These are phyloP conservation scores for Discoglossus pictus DNA, from an alignment of 2,797 vertebrate genomes.

Conservation along the genomic window DNA sequence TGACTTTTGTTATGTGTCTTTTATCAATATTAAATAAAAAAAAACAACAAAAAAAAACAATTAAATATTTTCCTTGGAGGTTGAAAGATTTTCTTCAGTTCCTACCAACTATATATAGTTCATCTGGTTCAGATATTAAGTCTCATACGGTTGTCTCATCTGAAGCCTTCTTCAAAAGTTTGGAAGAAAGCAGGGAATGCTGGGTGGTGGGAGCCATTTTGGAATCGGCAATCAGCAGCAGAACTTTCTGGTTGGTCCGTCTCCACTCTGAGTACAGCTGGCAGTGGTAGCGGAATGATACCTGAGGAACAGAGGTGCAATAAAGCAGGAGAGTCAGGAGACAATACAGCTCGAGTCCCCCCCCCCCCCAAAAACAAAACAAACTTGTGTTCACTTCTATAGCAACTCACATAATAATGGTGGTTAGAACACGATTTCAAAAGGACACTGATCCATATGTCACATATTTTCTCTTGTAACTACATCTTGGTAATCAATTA, in stretches of 20 bases:
- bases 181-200: slow-evolving; percentile 82
- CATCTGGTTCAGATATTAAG: not conserved
- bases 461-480: too few relatives aligned
- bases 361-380: too few relatives aligned
- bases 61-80: not conserved
- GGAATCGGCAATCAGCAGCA: slow-evolving; percentile 80
- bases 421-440: too few relatives aligned
- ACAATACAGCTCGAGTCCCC: too few relatives aligned
- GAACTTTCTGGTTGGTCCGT: slow-evolving; percentile 92
- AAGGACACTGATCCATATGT: too few relatives aligned
- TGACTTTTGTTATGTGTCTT: not conserved
- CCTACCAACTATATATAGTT: not conserved
- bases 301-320: slow-evolving; percentile 59
- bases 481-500: too few relatives aligned
- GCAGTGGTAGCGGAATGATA: slow-evolving; percentile 97
- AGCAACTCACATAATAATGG: too few relatives aligned
- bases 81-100: not conserved
- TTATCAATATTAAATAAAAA: not conserved
- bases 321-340: not conserved
- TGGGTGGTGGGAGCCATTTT: slow-evolving; percentile 75
- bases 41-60: not conserved
- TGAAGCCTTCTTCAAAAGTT: slow-evolving; percentile 83
- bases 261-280: slow-evolving; percentile 96
- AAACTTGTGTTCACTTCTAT: too few relatives aligned
- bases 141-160: slow-evolving; percentile 90